Percentiles rank a stretch among this genome's conserved stretches.
Conservation (phyloP, 2,888 invertebrate genomes). For the Oscheius sp. region DNA sequence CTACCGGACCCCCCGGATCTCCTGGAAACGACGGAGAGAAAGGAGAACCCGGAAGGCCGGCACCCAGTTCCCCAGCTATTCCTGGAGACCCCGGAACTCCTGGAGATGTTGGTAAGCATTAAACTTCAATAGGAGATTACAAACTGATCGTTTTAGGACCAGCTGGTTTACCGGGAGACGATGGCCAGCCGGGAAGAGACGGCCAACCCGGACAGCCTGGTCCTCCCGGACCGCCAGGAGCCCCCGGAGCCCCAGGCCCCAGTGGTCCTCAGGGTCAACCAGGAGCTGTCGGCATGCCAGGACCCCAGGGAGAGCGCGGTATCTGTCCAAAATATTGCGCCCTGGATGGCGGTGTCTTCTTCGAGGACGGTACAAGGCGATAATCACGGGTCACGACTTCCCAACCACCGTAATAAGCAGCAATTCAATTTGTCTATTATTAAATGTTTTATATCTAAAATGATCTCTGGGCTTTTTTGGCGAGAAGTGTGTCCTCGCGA, state of each 20-base stretch:
- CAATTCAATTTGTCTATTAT: slow-evolving; percentile 27
- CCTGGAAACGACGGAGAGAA: slow-evolving; percentile 65
- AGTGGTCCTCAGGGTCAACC: slow-evolving; percentile 54
- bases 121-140: neutral
- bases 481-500: too few species aligned
- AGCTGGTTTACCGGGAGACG: slow-evolving; percentile 63
- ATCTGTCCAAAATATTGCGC: slow-evolving; percentile 66
- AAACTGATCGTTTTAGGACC: slow-evolving; percentile 47
- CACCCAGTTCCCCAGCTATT: slow-evolving; percentile 63
- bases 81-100: slow-evolving; percentile 71
- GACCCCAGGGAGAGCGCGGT: slow-evolving; percentile 64
- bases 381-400: slow-evolving; percentile 10
- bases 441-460: slow-evolving; percentile 11
- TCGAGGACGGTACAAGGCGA: slow-evolving; percentile 60
- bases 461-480: too few species aligned
- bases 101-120: slow-evolving; percentile 57
- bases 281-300: slow-evolving; percentile 59
- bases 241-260: slow-evolving; percentile 66
- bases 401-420: slow-evolving; percentile 28
- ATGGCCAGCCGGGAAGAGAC: slow-evolving; percentile 69
- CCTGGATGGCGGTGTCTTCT: slow-evolving; percentile 65
- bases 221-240: slow-evolving; percentile 66
- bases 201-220: slow-evolving; percentile 66
- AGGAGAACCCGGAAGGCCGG: slow-evolving; percentile 67
- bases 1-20: slow-evolving; percentile 61